Base-by-base conservation (phyloP, 2,113 vertebrate genomes). In the Seriola dumerili region DNA sequence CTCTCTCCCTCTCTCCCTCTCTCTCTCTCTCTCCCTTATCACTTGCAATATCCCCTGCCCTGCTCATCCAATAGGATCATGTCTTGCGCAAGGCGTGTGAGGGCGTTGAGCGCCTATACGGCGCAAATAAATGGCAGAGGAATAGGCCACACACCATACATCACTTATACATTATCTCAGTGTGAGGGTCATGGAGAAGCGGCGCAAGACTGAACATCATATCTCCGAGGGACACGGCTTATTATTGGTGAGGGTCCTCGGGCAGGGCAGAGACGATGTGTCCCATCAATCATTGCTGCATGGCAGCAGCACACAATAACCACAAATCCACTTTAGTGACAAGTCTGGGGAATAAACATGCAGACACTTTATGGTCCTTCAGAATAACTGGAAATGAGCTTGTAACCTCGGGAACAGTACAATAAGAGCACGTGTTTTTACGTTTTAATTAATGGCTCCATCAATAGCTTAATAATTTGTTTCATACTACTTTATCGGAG, bases 61-160 rank as follows among this genome's bases (percentile, higher is more conserved):
- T 1, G 62, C 85, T 82, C 88, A 57, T 90, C 91, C 90, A 91
- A 91, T 93, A 85, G 90, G 85, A 89, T 87, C 57, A 48, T 76
- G 63, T 72, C 61, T 50, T 85, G 85, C 72, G 75, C 80, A 77
- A 91, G 72, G 88, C 87, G 87, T 69, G 81, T 78, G 72, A 70
- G 66, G 62, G 83, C 86, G 29, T 36, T 10, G 69, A 19, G 73
- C 64, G 73, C 68, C 77, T 52, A 84, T 76, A 80, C 84, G 71
- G 78, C 29, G 58, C 68, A n/a, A 58, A 85, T 44, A 78, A 59
- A 85, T 54, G 69, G 62, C 34, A 64, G n/a, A 65, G 48, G 32
- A 72, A 16, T 0, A 86, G 61, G 63, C 55, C 81, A 81, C 81
- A 36, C 79, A 19, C 70, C 78, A 61, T 77, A 12, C 70, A 36